Evolutionary conservation across 2,888 invertebrate species (phyloP).

Genomic region (Dermolepida albohirtum): DNA sequence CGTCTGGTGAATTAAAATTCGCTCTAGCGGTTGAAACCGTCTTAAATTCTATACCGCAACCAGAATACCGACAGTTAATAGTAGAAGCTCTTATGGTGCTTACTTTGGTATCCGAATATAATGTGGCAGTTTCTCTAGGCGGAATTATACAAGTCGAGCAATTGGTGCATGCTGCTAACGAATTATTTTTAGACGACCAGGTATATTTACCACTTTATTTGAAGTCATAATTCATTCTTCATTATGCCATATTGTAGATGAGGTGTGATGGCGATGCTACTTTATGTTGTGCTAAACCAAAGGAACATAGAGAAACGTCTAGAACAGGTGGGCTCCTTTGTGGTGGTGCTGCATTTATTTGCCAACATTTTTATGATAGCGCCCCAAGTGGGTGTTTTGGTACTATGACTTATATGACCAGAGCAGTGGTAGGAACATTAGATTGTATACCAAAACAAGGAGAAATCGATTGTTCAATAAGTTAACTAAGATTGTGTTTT

Average conservation of each 20-base stretch:
- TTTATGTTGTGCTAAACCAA: slow-evolving; percentile 89
- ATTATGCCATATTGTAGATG: slow-evolving; percentile 69
- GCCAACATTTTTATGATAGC: slow-evolving; percentile 97
- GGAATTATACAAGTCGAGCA: slow-evolving; percentile 89
- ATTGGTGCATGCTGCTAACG: slow-evolving; percentile 93
- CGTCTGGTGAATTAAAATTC: slow-evolving; percentile 97
- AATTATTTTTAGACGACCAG: slow-evolving; percentile 95
- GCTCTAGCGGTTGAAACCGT: slow-evolving; percentile 97
- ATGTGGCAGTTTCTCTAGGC: slow-evolving; percentile 80
- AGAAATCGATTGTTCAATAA: slow-evolving; percentile 85
- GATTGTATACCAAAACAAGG: slow-evolving; percentile 81
- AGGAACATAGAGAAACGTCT: slow-evolving; percentile 70
- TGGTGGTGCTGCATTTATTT: slow-evolving; percentile 94
- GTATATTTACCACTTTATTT: slow-evolving; percentile 65
- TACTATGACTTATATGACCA: slow-evolving; percentile 96
- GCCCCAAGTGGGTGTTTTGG: slow-evolving; percentile 98
- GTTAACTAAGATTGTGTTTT: slow-evolving; percentile 62
- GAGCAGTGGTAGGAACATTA: slow-evolving; percentile 81
- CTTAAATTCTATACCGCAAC: slow-evolving; percentile 96
- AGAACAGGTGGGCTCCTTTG: slow-evolving; percentile 79
- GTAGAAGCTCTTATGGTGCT: slow-evolving; percentile 98
- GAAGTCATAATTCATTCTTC: no score
- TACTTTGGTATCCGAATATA: slow-evolving; percentile 89
- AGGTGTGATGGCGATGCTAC: slow-evolving; percentile 92
- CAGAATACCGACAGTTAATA: slow-evolving; percentile 96